phyloP scores from a whole-genome alignment of 2,888 invertebrate genomes.

The Bombylius major region DNA sequence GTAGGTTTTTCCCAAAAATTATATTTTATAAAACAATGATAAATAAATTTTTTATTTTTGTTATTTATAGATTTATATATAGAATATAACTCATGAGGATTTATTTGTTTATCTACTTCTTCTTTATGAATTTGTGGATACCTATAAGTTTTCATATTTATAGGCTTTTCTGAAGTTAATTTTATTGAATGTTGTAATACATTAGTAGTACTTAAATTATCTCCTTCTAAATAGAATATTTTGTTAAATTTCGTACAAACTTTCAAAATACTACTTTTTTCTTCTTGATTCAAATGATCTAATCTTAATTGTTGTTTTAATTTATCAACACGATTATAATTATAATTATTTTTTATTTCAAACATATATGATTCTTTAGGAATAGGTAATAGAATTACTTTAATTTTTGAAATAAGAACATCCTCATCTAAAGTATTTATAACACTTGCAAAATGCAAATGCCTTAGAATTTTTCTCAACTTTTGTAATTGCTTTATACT shows the following conservation, averaged over 20 bases:
- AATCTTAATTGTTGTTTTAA: conserved; percentile 5
- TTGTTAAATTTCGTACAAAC: conserved; percentile 7
- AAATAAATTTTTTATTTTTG: background rate
- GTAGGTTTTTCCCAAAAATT: conserved; percentile 2
- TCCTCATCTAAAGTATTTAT: background rate
- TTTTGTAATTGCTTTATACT: background rate
- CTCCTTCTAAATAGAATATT: conserved; percentile 4
- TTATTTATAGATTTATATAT: conserved; percentile 3
- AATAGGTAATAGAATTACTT: background rate
- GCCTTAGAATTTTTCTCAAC: background rate
- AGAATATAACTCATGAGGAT: conserved; percentile 6
- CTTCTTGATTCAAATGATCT: conserved; percentile 18
- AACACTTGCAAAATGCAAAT: background rate
- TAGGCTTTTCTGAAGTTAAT: conserved; percentile 1
- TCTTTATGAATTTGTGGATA: conserved; percentile 8
- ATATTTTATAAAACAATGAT: conserved; percentile 9
- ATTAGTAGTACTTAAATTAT: conserved; percentile 2
- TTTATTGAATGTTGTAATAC: conserved; percentile 3
- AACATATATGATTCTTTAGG: background rate
- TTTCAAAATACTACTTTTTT: conserved; percentile 1
- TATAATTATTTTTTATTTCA: background rate
- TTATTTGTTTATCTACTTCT: conserved; percentile 2
- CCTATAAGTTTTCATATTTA: conserved; percentile 5
- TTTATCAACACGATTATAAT: background rate
- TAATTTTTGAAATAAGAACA: background rate